Percentiles rank a stretch among this genome's conserved stretches.
These are phyloP conservation scores for Physeter macrocephalus DNA, from an alignment of 2,113 vertebrate genomes.

Conservation along the genomic window DNA sequence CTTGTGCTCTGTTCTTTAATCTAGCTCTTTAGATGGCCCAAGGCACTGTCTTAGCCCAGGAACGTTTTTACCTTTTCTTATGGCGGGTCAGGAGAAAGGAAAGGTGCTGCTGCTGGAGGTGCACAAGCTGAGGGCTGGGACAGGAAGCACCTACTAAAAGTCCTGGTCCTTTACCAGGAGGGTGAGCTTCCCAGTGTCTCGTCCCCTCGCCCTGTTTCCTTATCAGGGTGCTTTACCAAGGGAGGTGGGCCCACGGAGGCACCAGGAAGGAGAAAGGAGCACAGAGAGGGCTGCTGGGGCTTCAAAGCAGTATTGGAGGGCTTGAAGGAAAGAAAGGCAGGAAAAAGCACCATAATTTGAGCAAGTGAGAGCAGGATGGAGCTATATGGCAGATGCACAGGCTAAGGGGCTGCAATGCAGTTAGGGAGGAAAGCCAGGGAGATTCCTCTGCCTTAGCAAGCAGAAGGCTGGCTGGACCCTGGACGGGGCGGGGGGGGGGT, in stretches of 20 bases:
- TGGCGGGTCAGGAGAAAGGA: background rate
- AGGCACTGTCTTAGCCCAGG: background rate
- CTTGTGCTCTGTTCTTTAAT: background rate
- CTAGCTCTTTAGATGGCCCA: background rate
- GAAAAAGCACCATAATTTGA: background rate
- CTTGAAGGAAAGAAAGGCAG: background rate
- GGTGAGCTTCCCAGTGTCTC: background rate
- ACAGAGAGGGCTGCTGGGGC: background rate
- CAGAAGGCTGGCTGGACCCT: background rate
- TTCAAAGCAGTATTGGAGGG: background rate
- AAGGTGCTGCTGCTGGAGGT: background rate
- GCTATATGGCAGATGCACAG: background rate
- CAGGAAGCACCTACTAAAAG: background rate
- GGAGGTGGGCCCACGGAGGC: background rate
- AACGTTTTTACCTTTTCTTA: background rate
- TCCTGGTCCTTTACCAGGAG: background rate
- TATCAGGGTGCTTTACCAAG: background rate
- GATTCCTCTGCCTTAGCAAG: background rate
- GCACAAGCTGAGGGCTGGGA: background rate
- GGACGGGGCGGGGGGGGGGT: too few relatives aligned
- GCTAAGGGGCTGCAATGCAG: conserved; percentile 50
- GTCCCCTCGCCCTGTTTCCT: background rate
- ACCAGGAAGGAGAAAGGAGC: background rate
- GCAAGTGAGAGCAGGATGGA: background rate
- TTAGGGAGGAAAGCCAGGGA: conserved; percentile 11